Conservation (phyloP, 1,140 invertebrate genomes). For the Drosophila nasuta region DNA sequence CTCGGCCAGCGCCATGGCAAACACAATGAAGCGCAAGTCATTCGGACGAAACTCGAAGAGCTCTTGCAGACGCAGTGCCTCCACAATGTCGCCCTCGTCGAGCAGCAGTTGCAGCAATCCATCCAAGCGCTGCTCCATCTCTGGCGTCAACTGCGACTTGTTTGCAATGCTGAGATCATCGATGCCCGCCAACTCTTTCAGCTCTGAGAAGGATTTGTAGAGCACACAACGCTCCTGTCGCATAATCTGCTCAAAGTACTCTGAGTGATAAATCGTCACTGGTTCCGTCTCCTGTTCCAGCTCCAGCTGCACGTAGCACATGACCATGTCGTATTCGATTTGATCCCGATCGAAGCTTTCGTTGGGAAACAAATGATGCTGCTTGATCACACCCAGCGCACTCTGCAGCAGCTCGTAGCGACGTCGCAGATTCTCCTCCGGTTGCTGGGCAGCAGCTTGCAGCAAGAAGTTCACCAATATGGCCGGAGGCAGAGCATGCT, state of each 20-base stretch:
- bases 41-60: constrained; percentile 85
- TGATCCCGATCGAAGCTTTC: constrained; percentile 81
- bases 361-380: constrained; percentile 78
- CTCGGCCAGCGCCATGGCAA: constrained; percentile 86
- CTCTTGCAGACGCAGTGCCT: constrained; percentile 85
- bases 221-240: constrained; percentile 74
- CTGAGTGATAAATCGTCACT: constrained; percentile 73
- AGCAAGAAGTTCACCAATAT: constrained; percentile 78
- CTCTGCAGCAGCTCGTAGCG: constrained; percentile 73
- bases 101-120: constrained; percentile 76
- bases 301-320: constrained; percentile 67
- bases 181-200: constrained; percentile 80
- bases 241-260: constrained; percentile 84
- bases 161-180: constrained; percentile 73
- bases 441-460: constrained; percentile 61
- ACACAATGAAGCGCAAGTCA: constrained; percentile 85
- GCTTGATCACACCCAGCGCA: constrained; percentile 74
- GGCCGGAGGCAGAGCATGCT: constrained; percentile 69
- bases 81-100: constrained; percentile 83
- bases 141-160: constrained; percentile 49
- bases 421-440: constrained; percentile 6
- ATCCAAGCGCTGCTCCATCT: constrained; percentile 66
- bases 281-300: neutral
- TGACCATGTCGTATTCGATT: constrained; percentile 82
- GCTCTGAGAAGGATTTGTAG: constrained; percentile 79